Evolutionary conservation across 2,113 vertebrate genomes (phyloP).

Genomic region (Empidonax alnorum): DNA sequence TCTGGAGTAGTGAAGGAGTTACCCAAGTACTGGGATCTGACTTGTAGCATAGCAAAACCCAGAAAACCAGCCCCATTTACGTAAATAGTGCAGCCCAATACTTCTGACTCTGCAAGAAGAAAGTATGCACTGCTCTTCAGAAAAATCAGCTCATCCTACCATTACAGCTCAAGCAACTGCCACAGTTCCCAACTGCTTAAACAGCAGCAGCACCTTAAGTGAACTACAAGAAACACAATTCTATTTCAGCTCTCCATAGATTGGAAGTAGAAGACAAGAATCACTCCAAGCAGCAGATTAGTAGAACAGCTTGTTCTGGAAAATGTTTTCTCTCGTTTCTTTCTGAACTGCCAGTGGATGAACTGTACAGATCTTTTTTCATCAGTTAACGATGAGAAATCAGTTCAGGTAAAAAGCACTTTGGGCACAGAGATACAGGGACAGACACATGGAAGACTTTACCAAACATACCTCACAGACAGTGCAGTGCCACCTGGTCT

Average conservation of each 20-base stretch:
- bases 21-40: background rate
- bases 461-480: constrained; percentile 90
- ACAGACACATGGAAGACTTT: background rate
- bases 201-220: background rate
- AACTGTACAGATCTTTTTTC: background rate
- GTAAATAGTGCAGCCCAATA: background rate
- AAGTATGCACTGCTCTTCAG: background rate
- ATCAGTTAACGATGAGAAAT: background rate
- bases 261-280: background rate
- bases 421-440: background rate
- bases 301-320: rapidly evolving
- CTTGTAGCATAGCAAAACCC: background rate
- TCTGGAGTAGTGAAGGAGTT: background rate
- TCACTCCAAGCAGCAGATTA: background rate
- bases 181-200: background rate
- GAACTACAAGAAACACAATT: background rate
- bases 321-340: background rate
- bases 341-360: background rate
- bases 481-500: constrained; percentile 96
- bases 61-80: background rate
- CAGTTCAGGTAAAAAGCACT: background rate
- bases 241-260: background rate
- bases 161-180: background rate
- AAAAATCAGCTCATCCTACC: background rate
- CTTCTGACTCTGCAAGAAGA: background rate